These are phyloP conservation scores for Pteronotus mesoamericanus DNA, from an alignment of 2,797 vertebrate species.

Conservation along the genomic window DNA sequence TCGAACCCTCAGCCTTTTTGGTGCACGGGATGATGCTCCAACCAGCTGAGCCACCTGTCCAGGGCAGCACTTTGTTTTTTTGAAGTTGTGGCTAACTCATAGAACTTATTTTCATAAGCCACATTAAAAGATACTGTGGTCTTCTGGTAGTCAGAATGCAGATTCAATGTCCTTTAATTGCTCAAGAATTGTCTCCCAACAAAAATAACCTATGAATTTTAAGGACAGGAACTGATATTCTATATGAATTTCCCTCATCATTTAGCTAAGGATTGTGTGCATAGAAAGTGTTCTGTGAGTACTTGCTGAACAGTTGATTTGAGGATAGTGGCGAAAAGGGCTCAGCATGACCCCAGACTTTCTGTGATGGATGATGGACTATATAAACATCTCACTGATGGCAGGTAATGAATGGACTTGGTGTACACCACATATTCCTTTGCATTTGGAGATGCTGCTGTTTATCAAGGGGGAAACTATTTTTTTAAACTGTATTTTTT, in stretches of 20 bases:
- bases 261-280: background rate
- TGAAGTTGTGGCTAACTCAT: background rate
- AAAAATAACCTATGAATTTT: background rate
- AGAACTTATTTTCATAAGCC: background rate
- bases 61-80: background rate
- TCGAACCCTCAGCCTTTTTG: background rate
- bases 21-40: background rate
- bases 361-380: background rate
- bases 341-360: background rate
- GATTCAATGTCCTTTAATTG: background rate
- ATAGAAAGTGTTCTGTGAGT: background rate
- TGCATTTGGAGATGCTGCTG: background rate
- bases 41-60: background rate
- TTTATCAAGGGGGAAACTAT: background rate
- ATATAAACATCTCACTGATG: background rate
- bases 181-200: background rate
- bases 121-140: background rate
- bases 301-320: background rate
- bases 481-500: slow-evolving; percentile 19
- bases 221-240: background rate
- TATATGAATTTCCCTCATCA: background rate
- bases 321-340: background rate
- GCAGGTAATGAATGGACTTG: background rate
- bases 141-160: background rate
- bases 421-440: background rate